Percentiles rank a stretch among this genome's conserved stretches.
phyloP scores from a whole-genome alignment of 2,888 invertebrate genomes.

The Drosophila cognata region DNA sequence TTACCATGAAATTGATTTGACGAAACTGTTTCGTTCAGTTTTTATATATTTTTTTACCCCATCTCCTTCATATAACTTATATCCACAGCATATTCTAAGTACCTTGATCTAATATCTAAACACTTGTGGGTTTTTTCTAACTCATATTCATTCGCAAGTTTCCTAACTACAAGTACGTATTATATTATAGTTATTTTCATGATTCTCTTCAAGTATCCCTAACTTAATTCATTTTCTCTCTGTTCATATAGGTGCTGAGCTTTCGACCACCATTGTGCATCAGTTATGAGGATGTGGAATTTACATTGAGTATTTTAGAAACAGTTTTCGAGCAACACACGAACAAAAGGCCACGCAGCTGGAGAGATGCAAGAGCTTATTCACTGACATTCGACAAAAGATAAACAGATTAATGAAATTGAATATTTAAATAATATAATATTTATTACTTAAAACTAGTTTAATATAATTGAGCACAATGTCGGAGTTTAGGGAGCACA shows the following conservation, averaged over 20 bases:
- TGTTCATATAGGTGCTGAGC: conserved; percentile 89
- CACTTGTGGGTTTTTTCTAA: conserved; percentile 35
- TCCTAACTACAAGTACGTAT: conserved; percentile 58
- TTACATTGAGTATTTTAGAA: conserved; percentile 87
- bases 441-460: conserved; percentile 45
- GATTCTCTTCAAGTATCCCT: neutral
- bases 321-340: conserved; percentile 72
- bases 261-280: conserved; percentile 98
- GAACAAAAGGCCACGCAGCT: conserved; percentile 79
- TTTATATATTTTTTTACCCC: neutral
- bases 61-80: conserved; percentile 2
- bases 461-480: conserved; percentile 48
- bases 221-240: neutral
- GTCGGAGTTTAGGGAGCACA: conserved; percentile 40
- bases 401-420: neutral
- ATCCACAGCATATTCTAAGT: conserved; percentile 14
- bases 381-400: neutral
- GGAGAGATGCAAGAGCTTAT: conserved; percentile 61
- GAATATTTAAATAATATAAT: conserved; percentile 24
- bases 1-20: neutral
- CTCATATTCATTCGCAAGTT: conserved; percentile 58
- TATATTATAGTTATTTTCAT: neutral
- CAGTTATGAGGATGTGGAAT: conserved; percentile 92
- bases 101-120: conserved; percentile 30
- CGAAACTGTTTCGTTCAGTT: neutral